Conservation (phyloP, 1,140 invertebrate genomes). For the Lepidurus packardi region DNA sequence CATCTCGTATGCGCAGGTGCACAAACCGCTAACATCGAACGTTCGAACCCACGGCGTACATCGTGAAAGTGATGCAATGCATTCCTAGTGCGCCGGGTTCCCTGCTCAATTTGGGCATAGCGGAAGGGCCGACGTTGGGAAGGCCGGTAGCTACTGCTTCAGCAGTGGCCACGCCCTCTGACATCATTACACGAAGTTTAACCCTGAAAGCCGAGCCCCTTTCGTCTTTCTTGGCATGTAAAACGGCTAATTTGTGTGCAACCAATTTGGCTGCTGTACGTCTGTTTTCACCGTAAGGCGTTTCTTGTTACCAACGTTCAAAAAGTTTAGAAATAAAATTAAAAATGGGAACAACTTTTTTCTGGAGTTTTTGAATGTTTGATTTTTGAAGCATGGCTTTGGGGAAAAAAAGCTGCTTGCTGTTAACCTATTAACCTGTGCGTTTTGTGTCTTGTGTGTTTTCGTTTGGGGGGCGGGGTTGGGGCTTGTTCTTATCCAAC, state of each 20-base stretch:
- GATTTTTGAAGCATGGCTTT: not conserved
- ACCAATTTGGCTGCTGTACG: conserved; percentile 27
- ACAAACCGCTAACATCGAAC: too few species aligned
- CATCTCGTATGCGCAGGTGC: not conserved
- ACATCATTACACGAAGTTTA: conserved; percentile 41
- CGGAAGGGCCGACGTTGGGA: not conserved
- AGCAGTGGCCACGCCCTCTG: conserved; percentile 58
- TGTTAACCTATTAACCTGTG: conserved; percentile 30
- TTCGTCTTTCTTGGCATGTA: conserved; percentile 37
- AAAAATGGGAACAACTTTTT: conserved; percentile 20
- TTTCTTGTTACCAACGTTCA: conserved; percentile 29
- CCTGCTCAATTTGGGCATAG: not conserved
- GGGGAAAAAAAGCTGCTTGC: not conserved
- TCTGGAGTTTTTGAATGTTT: not conserved
- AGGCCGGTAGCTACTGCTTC: not conserved
- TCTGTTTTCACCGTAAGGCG: conserved; percentile 3
- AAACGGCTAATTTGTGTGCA: conserved; percentile 35
- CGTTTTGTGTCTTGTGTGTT: conserved; percentile 33
- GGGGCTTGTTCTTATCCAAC: conserved; percentile 8
- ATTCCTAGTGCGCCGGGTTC: conserved; percentile 62
- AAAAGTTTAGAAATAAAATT: not conserved
- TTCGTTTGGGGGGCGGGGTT: conserved; percentile 41
- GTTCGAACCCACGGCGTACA: not conserved
- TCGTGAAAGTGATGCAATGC: conserved; percentile 2
- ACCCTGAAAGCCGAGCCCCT: conserved; percentile 30